A percentile compares a stretch with the other conserved stretches of the same genome.
Conservation (phyloP, 1,140 invertebrate species). For the Eubasilissa regina region DNA sequence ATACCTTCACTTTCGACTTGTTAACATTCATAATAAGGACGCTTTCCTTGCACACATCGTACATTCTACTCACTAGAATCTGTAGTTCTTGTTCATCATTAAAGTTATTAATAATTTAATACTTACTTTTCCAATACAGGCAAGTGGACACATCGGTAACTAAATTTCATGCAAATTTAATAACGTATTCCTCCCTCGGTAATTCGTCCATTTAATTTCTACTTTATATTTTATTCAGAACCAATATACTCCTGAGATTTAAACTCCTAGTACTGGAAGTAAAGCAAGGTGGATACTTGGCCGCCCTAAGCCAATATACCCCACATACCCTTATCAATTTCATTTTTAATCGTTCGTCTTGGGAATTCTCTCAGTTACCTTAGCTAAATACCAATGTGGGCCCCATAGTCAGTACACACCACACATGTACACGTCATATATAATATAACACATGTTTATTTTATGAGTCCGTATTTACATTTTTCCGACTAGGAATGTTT, state of each 20-base stretch:
- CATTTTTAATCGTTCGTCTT: conserved; percentile 34
- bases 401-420: too few relatives aligned
- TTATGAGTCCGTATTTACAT: too few relatives aligned
- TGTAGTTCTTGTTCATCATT: too few relatives aligned
- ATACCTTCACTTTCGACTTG: too few relatives aligned
- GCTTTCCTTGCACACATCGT: too few relatives aligned
- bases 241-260: conserved; percentile 17
- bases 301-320: conserved; percentile 11
- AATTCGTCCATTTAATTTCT: conserved; percentile 24
- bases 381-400: conserved; percentile 3
- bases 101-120: background rate
- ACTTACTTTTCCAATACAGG: too few relatives aligned
- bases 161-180: conserved; percentile 1
- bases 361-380: conserved; percentile 7
- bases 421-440: too few relatives aligned
- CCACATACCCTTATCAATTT: conserved; percentile 15
- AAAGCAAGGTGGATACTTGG: conserved; percentile 31
- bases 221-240: conserved; percentile 34
- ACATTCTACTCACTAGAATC: too few relatives aligned
- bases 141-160: too few relatives aligned
- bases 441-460: too few relatives aligned
- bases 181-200: conserved; percentile 15
- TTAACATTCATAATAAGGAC: too few relatives aligned
- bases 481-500: too few relatives aligned
- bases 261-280: conserved; percentile 1